Percentiles rank a stretch among this genome's conserved stretches.
phyloP scores from a whole-genome alignment of 1,140 invertebrate species.

The Drosophila murphyi region DNA sequence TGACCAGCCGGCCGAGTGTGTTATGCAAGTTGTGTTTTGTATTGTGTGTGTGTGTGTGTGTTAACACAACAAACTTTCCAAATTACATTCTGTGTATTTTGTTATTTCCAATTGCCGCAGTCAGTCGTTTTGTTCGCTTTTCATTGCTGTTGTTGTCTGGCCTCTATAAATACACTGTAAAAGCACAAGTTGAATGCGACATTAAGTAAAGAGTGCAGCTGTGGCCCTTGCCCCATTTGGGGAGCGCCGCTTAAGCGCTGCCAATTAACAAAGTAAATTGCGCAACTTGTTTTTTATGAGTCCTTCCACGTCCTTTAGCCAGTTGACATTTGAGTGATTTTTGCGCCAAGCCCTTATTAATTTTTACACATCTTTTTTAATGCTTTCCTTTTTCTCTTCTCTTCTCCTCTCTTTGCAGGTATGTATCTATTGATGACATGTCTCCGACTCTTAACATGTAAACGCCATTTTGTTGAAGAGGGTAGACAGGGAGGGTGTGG shows the following conservation, averaged over 20 bases:
- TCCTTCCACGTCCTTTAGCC: not conserved
- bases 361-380: constrained; percentile 30
- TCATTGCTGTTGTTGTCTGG: constrained; percentile 19
- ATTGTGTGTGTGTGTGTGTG: constrained; percentile 18
- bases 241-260: constrained; percentile 31
- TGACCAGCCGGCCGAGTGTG: constrained; percentile 41
- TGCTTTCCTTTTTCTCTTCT: constrained; percentile 7
- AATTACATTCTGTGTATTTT: constrained; percentile 62
- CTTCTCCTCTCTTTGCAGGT: constrained; percentile 60
- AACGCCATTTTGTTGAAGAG: constrained; percentile 27
- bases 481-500: not conserved
- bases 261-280: constrained; percentile 68
- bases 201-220: constrained; percentile 1
- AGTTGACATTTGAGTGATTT: constrained; percentile 38
- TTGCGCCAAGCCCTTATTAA: constrained; percentile 58
- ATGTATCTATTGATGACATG: constrained; percentile 64
- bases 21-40: constrained; percentile 3
- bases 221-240: not conserved
- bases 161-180: constrained; percentile 32
- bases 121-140: not conserved
- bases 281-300: constrained; percentile 27
- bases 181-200: constrained; percentile 8
- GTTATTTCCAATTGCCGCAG: constrained; percentile 22
- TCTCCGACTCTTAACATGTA: constrained; percentile 24
- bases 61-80: constrained; percentile 67